Conservation (phyloP, 2,797 vertebrate genomes). For the Eulemur rubriventer region DNA sequence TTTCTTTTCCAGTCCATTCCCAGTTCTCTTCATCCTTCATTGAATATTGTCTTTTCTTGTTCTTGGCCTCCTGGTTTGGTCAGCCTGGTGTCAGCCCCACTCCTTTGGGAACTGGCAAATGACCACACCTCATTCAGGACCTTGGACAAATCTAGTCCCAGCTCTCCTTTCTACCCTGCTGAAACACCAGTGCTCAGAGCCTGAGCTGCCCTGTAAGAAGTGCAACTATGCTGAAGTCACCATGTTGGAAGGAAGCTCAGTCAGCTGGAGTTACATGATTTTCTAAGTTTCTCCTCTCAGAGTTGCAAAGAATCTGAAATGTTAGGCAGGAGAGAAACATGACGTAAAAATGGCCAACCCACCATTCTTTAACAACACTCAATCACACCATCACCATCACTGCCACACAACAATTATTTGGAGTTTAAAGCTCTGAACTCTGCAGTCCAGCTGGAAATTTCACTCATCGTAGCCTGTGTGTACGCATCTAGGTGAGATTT, state of each 20-base stretch:
- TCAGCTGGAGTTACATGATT: background rate
- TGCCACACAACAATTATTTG: background rate
- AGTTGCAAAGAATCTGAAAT: background rate
- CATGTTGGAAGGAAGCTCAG: too few species aligned
- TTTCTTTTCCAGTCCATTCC: background rate
- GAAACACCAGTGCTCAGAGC: too few species aligned
- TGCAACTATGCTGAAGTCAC: too few species aligned
- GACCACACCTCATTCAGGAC: background rate
- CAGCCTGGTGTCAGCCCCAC: background rate
- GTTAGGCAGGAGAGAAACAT: background rate
- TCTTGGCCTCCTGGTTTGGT: background rate
- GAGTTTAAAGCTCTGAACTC: background rate
- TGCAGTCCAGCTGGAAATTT: background rate
- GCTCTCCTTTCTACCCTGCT: background rate
- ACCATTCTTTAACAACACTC: background rate
- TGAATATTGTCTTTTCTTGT: background rate
- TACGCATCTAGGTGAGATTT: background rate
- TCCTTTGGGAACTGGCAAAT: background rate
- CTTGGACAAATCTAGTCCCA: background rate
- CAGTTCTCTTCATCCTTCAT: background rate
- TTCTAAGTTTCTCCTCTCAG: background rate
- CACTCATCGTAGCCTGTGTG: background rate
- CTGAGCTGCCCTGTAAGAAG: too few species aligned
- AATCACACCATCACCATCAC: background rate
- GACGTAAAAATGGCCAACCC: background rate